Evolutionary conservation across 2,888 invertebrate genomes (phyloP), one percentile per base, ranked within the genome.

Genomic region (Tenthredo mesomela): DNA sequence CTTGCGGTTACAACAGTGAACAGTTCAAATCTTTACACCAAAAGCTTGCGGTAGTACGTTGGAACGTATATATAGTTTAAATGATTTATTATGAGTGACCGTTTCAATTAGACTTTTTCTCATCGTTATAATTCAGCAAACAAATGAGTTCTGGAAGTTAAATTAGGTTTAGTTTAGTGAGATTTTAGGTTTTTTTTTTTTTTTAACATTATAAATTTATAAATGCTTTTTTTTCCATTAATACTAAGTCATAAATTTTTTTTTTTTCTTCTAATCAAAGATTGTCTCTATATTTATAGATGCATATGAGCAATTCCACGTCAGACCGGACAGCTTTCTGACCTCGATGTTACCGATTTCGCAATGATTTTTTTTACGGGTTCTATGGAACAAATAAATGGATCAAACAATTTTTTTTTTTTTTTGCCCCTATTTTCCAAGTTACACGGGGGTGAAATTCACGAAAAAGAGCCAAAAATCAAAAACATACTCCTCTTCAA

Each of bases 21-120:
- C 1, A 33, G 33, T 67, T 67, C 33, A 6, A 33, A 67, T 67
- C 67, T 67, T 67, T 33, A 67, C 33, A 2, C 67, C 33, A 33
- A 67, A 67, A 33, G 6, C 7, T 67, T 33, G 29, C 29, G 18
- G 67, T 15, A 33, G 67, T 15, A 33, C 29, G 18, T 6, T 67
- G 33, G 18, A 33, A 33, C 18, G 25, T 15, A 67, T 15, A 33
- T 12, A 33, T 15, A 33, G 33, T 67, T 29, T 43, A 73, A 43
- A 73, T 21, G 25, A 73, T 10, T 10, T 43, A 67, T 15, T 33
- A 67, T 33, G 67, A 70, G 43, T 29, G 43, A 43, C n/a, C 43
- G 73, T 73, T 73, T 73, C 40, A 40, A 73, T 73, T 73, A 73
- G 43, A 73, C 12, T 12, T 43, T 43, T 73, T 7, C 67, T 67